phyloP scores from a whole-genome alignment of 2,888 invertebrate species.

The Caenorhabditis panamensis region DNA sequence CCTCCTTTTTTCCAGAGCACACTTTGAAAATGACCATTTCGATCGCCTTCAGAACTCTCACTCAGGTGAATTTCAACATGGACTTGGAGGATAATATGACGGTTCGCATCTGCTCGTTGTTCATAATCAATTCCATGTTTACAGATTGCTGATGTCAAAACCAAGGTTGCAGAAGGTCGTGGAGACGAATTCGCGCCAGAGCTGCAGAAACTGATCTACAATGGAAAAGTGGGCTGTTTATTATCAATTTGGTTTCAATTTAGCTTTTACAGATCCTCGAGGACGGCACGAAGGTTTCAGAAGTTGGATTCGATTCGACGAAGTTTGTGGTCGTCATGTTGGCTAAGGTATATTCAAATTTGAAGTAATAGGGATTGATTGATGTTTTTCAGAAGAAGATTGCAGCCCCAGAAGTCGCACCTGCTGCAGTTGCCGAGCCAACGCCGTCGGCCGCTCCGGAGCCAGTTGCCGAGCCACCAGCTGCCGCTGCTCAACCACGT shows the following conservation, averaged over 20 bases:
- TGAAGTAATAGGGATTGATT: neutral
- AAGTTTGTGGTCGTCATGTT: slow-evolving; percentile 80
- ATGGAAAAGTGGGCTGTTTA: slow-evolving; percentile 72
- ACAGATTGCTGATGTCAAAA: slow-evolving; percentile 76
- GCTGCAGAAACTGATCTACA: slow-evolving; percentile 78
- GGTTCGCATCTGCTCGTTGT: slow-evolving; percentile 56
- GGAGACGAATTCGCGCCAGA: slow-evolving; percentile 72
- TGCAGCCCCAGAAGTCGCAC: slow-evolving; percentile 10
- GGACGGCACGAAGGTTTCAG: slow-evolving; percentile 67
- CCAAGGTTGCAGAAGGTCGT: slow-evolving; percentile 69
- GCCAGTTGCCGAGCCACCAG: slow-evolving; percentile 54
- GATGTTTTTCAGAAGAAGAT: slow-evolving; percentile 19
- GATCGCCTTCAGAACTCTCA: slow-evolving; percentile 79
- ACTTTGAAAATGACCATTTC: slow-evolving; percentile 41
- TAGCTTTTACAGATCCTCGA: slow-evolving; percentile 66
- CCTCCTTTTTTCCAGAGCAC: slow-evolving; percentile 8
- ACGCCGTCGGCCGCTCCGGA: slow-evolving; percentile 38
- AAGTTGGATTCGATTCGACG: slow-evolving; percentile 68
- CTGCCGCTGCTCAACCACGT: slow-evolving; percentile 46
- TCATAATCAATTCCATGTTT: too few species aligned
- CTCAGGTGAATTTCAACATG: slow-evolving; percentile 73
- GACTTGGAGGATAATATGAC: slow-evolving; percentile 71
- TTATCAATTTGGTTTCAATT: neutral
- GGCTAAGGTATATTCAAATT: slow-evolving; percentile 58
- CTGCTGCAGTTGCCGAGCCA: slow-evolving; percentile 10